These are phyloP conservation scores for Parauchenoglanis ngamensis DNA, from an alignment of 2,797 vertebrate species.

Conservation along the genomic window DNA sequence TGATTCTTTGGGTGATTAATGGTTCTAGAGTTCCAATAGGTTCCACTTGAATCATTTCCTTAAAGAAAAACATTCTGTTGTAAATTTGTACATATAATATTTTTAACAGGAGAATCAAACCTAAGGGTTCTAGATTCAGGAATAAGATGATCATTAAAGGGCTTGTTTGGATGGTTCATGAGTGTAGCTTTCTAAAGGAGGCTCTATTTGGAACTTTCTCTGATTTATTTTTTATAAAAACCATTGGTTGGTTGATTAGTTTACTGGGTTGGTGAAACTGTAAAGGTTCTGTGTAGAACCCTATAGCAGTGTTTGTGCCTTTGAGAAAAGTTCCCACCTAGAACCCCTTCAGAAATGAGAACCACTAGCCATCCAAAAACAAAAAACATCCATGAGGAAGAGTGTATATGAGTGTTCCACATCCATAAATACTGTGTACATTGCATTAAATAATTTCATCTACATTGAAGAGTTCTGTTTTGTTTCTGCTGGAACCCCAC, in stretches of 20 bases:
- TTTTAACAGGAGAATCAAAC: neutral
- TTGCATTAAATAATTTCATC: neutral
- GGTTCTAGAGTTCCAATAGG: neutral
- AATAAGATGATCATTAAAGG: neutral
- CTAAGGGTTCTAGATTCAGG: neutral
- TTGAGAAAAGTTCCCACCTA: neutral
- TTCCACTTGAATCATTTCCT: neutral
- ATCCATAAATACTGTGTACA: neutral
- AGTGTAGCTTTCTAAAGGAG: neutral
- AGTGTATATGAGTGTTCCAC: neutral
- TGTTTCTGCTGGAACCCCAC: neutral
- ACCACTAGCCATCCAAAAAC: neutral
- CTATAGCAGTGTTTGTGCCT: neutral
- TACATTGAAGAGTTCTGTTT: neutral
- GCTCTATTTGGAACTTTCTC: neutral
- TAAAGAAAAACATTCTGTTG: neutral
- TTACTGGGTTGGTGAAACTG: neutral
- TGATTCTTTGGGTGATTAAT: neutral
- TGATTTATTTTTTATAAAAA: neutral
- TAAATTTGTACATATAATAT: neutral
- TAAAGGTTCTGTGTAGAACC: neutral
- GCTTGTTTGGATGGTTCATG: neutral
- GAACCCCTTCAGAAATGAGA: neutral
- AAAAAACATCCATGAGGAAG: neutral
- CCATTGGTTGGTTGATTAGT: neutral